These are phyloP conservation scores for Notechis scutatus DNA, from an alignment of 2,113 vertebrate species.

Conservation along the genomic window DNA sequence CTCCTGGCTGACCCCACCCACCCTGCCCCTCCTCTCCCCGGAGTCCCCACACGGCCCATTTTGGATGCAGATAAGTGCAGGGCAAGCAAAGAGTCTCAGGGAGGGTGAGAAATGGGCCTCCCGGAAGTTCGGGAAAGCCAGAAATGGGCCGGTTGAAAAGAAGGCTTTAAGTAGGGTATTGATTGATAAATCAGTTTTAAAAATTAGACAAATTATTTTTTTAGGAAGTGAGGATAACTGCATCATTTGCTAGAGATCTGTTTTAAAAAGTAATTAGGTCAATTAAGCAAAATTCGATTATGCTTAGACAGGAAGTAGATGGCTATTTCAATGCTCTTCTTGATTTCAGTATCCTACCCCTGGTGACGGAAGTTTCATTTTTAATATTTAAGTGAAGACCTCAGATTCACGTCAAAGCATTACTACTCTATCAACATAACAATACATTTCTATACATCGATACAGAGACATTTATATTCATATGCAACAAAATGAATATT, in stretches of 20 bases:
- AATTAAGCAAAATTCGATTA: neutral
- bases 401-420: constrained; percentile 16
- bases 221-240: neutral
- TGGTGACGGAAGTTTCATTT: neutral
- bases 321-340: neutral
- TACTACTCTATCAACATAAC: constrained; percentile 27
- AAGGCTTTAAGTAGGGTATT: neutral
- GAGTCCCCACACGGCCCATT: too few species aligned
- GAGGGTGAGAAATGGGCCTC: too few species aligned
- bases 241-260: neutral
- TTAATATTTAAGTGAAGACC: constrained; percentile 23
- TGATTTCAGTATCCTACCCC: constrained; percentile 12
- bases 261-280: neutral
- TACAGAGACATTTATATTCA: constrained; percentile 19
- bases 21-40: too few species aligned
- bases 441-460: constrained; percentile 8
- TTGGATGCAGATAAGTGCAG: too few species aligned
- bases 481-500: constrained; percentile 36
- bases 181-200: neutral
- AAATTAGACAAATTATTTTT: neutral
- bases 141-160: neutral
- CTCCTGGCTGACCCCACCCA: too few species aligned
- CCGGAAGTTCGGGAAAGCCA: too few species aligned
- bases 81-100: too few species aligned
- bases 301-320: neutral